Base-by-base conservation (phyloP, 2,797 vertebrate genomes). In the Chelon labrosus region DNA sequence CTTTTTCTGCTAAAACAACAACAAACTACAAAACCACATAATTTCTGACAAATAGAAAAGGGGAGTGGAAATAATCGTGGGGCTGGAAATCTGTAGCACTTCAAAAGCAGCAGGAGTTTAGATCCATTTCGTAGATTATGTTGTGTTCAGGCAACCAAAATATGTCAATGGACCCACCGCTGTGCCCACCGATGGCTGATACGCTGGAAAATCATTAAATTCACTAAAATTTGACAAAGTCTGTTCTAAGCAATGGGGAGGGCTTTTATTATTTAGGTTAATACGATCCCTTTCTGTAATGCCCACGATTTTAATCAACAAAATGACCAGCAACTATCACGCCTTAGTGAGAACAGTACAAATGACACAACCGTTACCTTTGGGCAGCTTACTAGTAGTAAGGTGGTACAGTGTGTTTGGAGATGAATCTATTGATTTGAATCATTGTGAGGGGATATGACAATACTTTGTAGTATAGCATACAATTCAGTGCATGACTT, bases 181-280 rank as follows among this genome's bases (percentile, higher is more conserved):
- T 22, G 42, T 17, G 10, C 7, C 20, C 12, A 47, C 47, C 31
- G 44, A 4, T 38, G 27, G 44, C 25, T 31, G 20, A 47, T 25
- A 37, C 13, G 39, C 7, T 50, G 31, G 47, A 42, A 66, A 70
- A 51, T 59, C 7, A 17, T 63, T 54, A 54, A 50, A 60, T 44
- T 75, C n/a, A n/a, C 52, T 65, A 17, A 17, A 19, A 25, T 46
- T 70, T 67, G 10, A 14, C 12, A 31, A 42, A 74, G 20, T 19
- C 7, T 39, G 16, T 42, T 1, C 3, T 41, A n/a, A 53, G 56
- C 4, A 10, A 62, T 16, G 46, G 19, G 31, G 49, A 53, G 22
- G 50, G 49, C 4, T 64, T 81, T 80, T 72, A 41, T 31, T 67
- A 87, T 85, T 81, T 73, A 65, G 70, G 83, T 89, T 85, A 77